A percentile compares a stretch with the other conserved stretches of the same genome.
These are phyloP conservation scores for Phasia obesa DNA, from an alignment of 2,888 invertebrate species.

Conservation along the genomic window DNA sequence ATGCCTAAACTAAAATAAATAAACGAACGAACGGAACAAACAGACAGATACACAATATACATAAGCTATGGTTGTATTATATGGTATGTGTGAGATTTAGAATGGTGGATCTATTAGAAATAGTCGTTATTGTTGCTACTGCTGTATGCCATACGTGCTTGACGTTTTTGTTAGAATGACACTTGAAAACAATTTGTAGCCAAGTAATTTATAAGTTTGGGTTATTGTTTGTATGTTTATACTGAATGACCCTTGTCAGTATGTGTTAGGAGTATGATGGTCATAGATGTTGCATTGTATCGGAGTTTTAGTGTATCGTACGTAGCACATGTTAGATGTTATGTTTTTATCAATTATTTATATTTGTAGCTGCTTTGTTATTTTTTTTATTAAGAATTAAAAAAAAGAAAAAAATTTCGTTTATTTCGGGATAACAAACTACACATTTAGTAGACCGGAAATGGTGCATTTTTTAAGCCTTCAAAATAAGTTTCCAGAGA, in stretches of 20 bases:
- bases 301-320: neutral
- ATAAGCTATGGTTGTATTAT: constrained; percentile 37
- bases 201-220: constrained; percentile 70
- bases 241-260: constrained; percentile 67
- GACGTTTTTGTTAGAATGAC: constrained; percentile 61
- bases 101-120: constrained; percentile 15
- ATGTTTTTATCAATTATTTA: constrained; percentile 45
- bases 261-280: constrained; percentile 12
- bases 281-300: constrained; percentile 24
- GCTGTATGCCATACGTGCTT: constrained; percentile 13
- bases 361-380: constrained; percentile 12
- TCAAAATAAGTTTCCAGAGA: neutral
- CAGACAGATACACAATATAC: no score
- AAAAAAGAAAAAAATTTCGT: neutral
- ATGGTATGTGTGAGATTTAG: neutral
- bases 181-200: constrained; percentile 72
- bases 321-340: constrained; percentile 42
- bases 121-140: constrained; percentile 13
- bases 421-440: constrained; percentile 7
- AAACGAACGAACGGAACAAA: neutral
- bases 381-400: no score
- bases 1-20: neutral
- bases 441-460: constrained; percentile 29
- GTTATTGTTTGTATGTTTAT: constrained; percentile 17
- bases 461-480: constrained; percentile 36